Evolutionary conservation across 2,113 vertebrate species (phyloP), one percentile per base, ranked within the genome.

Genomic region (Atlantisia rogersi): DNA sequence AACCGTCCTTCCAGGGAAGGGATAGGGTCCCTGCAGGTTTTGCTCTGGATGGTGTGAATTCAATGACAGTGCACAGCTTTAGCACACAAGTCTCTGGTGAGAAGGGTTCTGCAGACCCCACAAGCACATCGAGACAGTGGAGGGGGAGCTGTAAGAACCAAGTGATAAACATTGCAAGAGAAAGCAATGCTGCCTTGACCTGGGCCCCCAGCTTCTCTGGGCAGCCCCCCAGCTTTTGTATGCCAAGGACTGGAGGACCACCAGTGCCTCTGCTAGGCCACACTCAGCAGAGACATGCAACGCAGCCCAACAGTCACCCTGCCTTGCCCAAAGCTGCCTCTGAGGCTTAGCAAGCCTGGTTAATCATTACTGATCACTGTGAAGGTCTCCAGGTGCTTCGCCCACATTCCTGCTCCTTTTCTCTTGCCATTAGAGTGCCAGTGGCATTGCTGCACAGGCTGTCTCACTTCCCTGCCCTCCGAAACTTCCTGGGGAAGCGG

Each of bases 351-450:
- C 63, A 26, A 37, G 11, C 9, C 71, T 89, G 74, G 94, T 96
- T 96, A 96, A 97, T 96, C 58, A 95, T 96, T 96, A 16, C 12
- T 11, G 53, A 6, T 55, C 37, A 19, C 78, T 86, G 52, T 22
- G 3, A 67, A 86, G 63, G 71, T 70, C 71, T 94, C 39, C 65
- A 29, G 14, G 65, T 74, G 46, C 73, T 42, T 26, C 86, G 59
- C 42, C 56, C 0, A 13, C 62, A 7, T 48, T 92, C 56, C 3
- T 11, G 8, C 25, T 37, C 31, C 76, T 75, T 40, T 58, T 74
- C 28, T 58, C 92, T 90, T 71, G 56, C 77, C 70, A 1, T 39
- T 58, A 21, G 1, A 70, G 48, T 42, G 81, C 68, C 79, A 64
- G 71, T 56, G 76, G 52, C 85, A 56, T 8, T 62, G 39, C 56